Evolutionary conservation across 2,113 vertebrate species (phyloP), one percentile per base, ranked within the genome.

Genomic region (Gobio gobio): DNA sequence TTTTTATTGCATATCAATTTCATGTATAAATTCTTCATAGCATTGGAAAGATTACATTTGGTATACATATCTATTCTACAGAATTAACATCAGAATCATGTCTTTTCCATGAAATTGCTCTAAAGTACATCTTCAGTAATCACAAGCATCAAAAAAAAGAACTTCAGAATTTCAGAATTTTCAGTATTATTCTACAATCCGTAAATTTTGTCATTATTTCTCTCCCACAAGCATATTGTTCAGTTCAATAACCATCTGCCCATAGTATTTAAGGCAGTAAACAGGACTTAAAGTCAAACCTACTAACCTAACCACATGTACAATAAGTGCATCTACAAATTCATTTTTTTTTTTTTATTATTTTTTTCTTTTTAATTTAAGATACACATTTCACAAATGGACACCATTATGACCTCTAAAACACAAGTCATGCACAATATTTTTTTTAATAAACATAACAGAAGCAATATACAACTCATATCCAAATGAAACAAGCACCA

Each of bases 1-100:
- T 99, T 95, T 91, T 99, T 99, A 99, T 99, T 99, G 97, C 97
- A 97, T 97, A 97, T 98, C 97, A 97, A 97, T 99, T 97, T 99
- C 96, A 97, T 96, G 97, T 99, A 98, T 99, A 98, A 99, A 99
- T 96, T 97, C 96, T 96, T 97, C 91, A 97, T 97, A 96, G 97
- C 97, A 96, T 98, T 94, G 95, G 97, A 96, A 97, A 97, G 97
- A 96, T 98, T 98, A 99, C 97, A 99, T 98, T 97, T 98, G 97
- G 97, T 97, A 95, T 96, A 97, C 96, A 96, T 97, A 94, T 95
- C 97, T 98, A 98, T 95, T 97, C 98, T 98, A 99, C 96, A 97
- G 97, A 97, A 95, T 96, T 96, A 96, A 95, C 96, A 97, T 97
- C 96, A 95, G 94, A 95, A 96, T 96, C 96, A 95, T 94, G 95